Base-by-base conservation (phyloP, 2,797 vertebrate genomes). In the Philypnodon macrostomus region DNA sequence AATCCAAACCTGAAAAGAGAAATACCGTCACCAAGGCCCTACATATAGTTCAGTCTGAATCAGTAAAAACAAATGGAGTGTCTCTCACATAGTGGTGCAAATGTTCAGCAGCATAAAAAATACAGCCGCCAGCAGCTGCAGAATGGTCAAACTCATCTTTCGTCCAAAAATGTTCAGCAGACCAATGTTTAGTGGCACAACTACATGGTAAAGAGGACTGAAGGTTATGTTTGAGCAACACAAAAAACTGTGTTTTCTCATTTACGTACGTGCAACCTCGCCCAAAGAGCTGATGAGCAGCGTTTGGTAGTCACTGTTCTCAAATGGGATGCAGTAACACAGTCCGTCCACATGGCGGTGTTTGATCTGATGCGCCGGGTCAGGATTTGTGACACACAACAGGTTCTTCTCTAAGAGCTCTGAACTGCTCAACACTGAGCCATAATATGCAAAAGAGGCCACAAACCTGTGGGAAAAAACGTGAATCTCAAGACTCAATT, bases 231-330 rank as follows among this genome's bases (percentile, higher is more conserved):
- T 33, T 40, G 4, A 21, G 9, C 5, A 2, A 18, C 7, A 5
- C 27, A 10, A 29, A 10, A 29, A 29, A 2, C 7, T 29, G 11
- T 38, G 4, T n/a, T 2, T 24, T 13, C 9, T 13, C 7, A 24
- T 14, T 27, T 26, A 69, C 73, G 90, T 73, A 98, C 95, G 0
- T 18, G 92, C 89, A 0, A 95, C 91, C 70, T 98, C 96, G 2
- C 96, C 95, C 0, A 82, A 34, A 1, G 90, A 92, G 89, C 96
- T 98, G 88, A 97, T 93, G 63, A 96, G 90, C 73, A 98, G 92
- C 10, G 92, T 93, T 56, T 74, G 74, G 83, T 98, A 98, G 75
- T 97, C 95, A 0, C 58, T 21, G 0, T 67, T 44, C 0, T 78
- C 86, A 0, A 98, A 92, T 5, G 90, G 59, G 72, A 74, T 91